A percentile compares a stretch with the other conserved stretches of the same genome.
These are phyloP conservation scores for Cetoscarus ocellatus DNA, from an alignment of 2,797 vertebrate genomes.

Conservation along the genomic window DNA sequence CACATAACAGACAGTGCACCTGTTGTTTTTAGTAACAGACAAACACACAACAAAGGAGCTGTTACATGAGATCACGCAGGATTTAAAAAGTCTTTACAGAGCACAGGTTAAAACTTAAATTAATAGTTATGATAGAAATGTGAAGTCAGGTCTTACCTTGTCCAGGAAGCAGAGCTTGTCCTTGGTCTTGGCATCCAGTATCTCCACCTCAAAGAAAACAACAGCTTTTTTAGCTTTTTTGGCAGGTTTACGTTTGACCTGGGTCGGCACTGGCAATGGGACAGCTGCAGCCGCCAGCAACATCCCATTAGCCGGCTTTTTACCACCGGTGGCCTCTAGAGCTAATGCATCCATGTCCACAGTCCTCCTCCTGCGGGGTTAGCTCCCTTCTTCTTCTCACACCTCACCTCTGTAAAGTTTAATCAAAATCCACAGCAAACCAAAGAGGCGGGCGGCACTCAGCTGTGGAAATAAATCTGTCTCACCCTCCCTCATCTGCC, in stretches of 20 bases:
- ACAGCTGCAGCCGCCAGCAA: background rate
- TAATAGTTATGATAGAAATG: background rate
- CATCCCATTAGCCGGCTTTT: conserved; percentile 70
- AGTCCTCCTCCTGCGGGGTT: conserved; percentile 54
- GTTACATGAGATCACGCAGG: background rate
- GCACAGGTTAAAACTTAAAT: background rate
- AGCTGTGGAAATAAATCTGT: conserved; percentile 85
- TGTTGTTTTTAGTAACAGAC: conserved; percentile 21
- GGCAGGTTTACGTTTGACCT: conserved; percentile 83
- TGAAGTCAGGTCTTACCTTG: conserved; percentile 85
- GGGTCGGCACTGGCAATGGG: conserved; percentile 20
- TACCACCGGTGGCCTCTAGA: conserved; percentile 83
- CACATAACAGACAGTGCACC: conserved; percentile 12
- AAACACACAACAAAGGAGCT: background rate
- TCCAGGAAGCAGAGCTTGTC: conserved; percentile 98
- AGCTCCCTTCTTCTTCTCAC: conserved; percentile 38
- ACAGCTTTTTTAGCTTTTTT: conserved; percentile 94
- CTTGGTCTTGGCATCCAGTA: conserved; percentile 93
- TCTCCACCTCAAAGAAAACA: conserved; percentile 99
- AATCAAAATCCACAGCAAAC: conserved; percentile 44
- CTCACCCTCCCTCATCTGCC: conserved; percentile 35
- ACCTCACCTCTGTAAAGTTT: conserved; percentile 48
- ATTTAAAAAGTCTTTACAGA: background rate
- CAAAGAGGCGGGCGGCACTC: conserved; percentile 60
- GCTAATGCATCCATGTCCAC: conserved; percentile 85